Conservation (phyloP, 2,888 invertebrate genomes). For the Heliconius ethilla region DNA sequence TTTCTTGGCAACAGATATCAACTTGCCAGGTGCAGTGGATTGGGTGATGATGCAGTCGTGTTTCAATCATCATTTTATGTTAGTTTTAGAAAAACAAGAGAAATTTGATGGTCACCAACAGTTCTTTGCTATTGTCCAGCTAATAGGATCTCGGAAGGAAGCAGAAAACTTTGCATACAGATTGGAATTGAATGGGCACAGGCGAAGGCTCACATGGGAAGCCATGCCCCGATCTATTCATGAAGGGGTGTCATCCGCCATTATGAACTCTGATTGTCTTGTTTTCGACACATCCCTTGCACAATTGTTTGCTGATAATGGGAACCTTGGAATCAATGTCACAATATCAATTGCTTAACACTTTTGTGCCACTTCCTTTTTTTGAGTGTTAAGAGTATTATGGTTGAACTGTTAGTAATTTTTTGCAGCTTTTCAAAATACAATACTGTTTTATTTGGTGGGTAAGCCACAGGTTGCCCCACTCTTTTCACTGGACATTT, state of each 20-base stretch:
- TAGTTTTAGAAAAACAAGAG: slow-evolving; percentile 98
- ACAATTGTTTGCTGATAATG: slow-evolving; percentile 99
- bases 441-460: slow-evolving; percentile 5
- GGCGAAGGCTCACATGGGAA: slow-evolving; percentile 98
- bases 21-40: slow-evolving; percentile 98
- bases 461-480: slow-evolving; percentile 14
- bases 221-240: slow-evolving; percentile 99
- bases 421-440: slow-evolving; percentile 26
- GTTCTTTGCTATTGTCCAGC: slow-evolving; percentile 98
- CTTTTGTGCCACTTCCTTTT: slow-evolving; percentile 36
- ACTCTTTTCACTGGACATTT: neutral
- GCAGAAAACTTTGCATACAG: slow-evolving; percentile 99
- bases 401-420: slow-evolving; percentile 1
- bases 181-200: slow-evolving; percentile 97
- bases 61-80: slow-evolving; percentile 99
- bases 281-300: slow-evolving; percentile 99
- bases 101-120: slow-evolving; percentile 98
- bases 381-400: slow-evolving; percentile 24
- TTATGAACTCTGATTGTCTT: slow-evolving; percentile 98
- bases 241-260: slow-evolving; percentile 98
- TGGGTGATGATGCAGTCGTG: slow-evolving; percentile 99
- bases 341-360: slow-evolving; percentile 95
- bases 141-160: slow-evolving; percentile 99
- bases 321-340: slow-evolving; percentile 99
- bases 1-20: slow-evolving; percentile 99